Base-by-base conservation (phyloP, 1,140 invertebrate species). In the Dreissena rostriformis region DNA sequence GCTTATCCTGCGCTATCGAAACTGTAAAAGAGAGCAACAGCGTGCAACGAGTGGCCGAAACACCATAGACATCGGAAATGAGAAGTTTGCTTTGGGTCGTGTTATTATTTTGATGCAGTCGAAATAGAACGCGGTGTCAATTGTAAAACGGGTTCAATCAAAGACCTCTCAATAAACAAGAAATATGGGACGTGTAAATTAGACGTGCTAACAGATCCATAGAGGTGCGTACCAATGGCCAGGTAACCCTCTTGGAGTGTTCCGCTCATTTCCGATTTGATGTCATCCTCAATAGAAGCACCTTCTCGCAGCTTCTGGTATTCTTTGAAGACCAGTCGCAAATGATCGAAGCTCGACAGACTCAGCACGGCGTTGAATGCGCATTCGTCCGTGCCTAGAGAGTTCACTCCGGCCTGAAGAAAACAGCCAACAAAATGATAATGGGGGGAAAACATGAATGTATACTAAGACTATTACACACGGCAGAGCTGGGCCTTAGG, bases 301-400 rank as follows among this genome's bases (percentile, higher is more conserved):
- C 86, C 80, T 2, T 55, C 85, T 26, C 86, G 75, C 66, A 92
- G 52, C 1, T 88, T 82, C 65, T 89, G 63, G 93, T 96, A 97
- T 90, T 95, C 95, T 70, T 96, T 95, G 90, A 96, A 96, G 29
- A 96, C 95, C n/a, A 95, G 89, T 26, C 93, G 93, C 84, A 97
- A 92, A 88, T 97, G 96, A 1, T 94, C 93, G 87, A 95, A 96
- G 88, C 95, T 96, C 87, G 95, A 94, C 88, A 95, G 95, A 7
- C 95, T 95, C 80, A 97, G 92, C 77, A 97, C 95, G 78, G 95
- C 94, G 85, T 96, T 96, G 89, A 97, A 96, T 10, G 95, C 94
- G 86, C 96, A 95, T 92, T 96, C 96, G 78, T 96, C 95, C 12
- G 96, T 97, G 39, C 96, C 96, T 86, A 96, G 94, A 90, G 95